Evolutionary conservation across 1,140 invertebrate species (phyloP).

Genomic region (Aphelinus certus): DNA sequence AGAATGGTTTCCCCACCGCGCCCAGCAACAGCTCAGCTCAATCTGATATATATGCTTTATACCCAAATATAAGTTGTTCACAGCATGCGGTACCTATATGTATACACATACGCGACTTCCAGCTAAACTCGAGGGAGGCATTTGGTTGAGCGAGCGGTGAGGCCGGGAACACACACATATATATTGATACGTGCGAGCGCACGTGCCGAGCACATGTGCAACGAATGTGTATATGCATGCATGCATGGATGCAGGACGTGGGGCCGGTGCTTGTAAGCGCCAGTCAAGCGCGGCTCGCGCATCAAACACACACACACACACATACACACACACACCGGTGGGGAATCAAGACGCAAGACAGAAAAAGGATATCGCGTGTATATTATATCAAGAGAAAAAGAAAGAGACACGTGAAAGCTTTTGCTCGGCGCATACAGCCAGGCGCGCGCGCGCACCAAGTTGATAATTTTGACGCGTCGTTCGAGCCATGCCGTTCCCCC

Average conservation of each 20-base stretch:
- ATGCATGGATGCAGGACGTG: too few relatives aligned
- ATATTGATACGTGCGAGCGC: background rate
- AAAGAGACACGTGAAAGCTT: too few relatives aligned
- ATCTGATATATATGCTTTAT: background rate
- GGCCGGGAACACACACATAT: background rate
- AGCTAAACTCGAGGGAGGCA: too few relatives aligned
- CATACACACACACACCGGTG: background rate
- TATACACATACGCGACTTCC: background rate
- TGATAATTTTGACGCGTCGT: too few relatives aligned
- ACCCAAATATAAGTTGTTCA: background rate
- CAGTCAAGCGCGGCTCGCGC: background rate
- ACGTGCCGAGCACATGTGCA: background rate
- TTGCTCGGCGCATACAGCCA: too few relatives aligned
- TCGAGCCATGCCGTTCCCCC: too few relatives aligned
- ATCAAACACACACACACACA: background rate
- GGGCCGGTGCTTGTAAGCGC: too few relatives aligned
- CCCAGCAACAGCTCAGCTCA: too few relatives aligned
- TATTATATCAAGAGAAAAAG: background rate
- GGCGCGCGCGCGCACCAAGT: too few relatives aligned
- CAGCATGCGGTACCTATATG: background rate
- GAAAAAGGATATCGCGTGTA: background rate
- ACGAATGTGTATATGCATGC: background rate
- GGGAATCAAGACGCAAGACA: background rate
- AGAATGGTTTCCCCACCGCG: too few relatives aligned
- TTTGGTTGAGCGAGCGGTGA: too few relatives aligned